Conservation (phyloP, 1,140 invertebrate species). For the Papilio helenus region DNA sequence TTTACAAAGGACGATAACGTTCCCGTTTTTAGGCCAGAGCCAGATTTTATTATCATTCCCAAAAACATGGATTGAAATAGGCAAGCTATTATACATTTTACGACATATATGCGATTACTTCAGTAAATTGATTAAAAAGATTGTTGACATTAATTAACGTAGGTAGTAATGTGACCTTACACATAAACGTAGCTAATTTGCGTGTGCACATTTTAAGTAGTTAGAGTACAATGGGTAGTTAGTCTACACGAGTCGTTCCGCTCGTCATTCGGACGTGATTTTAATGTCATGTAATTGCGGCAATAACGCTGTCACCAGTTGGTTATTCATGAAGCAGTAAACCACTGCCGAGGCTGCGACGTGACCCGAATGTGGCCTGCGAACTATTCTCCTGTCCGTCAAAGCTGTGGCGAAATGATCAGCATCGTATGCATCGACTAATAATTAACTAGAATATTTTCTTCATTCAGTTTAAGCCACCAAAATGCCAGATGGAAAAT, state of each 20-base stretch:
- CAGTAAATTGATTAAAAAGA: no score
- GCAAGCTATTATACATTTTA: background rate
- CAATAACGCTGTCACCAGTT: constrained; percentile 43
- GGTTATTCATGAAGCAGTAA: constrained; percentile 45
- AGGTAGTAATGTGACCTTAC: background rate
- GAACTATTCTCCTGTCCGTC: constrained; percentile 2
- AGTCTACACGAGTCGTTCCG: constrained; percentile 9
- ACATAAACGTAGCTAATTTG: background rate
- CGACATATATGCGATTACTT: no score
- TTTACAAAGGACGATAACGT: constrained; percentile 19
- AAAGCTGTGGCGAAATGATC: constrained; percentile 12
- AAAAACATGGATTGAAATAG: background rate
- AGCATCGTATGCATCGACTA: background rate
- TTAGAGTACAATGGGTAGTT: background rate
- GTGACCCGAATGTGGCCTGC: constrained; percentile 42
- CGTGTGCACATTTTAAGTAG: background rate
- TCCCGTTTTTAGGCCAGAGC: background rate
- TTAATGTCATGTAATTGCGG: constrained; percentile 49
- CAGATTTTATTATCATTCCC: background rate
- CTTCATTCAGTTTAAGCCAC: background rate
- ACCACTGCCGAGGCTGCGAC: constrained; percentile 40
- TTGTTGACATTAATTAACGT: no score
- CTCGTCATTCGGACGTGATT: constrained; percentile 19
- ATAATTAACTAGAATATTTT: background rate
- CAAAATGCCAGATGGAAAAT: background rate